These are phyloP conservation scores for Eidolon helvum DNA, from an alignment of 2,113 vertebrate genomes.

Conservation along the genomic window DNA sequence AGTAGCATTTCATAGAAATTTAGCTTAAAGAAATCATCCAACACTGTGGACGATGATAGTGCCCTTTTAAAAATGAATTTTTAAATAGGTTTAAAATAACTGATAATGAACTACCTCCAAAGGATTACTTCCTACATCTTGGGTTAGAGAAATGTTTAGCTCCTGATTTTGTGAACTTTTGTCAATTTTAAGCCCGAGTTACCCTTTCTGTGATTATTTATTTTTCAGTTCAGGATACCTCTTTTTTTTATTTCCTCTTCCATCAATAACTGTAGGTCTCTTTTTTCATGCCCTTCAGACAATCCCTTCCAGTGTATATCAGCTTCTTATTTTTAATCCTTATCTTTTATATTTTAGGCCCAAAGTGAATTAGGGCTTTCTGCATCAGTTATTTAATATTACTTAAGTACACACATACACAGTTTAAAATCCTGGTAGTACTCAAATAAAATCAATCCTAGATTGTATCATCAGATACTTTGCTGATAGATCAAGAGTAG, in stretches of 20 bases:
- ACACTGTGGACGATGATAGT: conserved; percentile 3
- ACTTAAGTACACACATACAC: neutral
- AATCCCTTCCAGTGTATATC: neutral
- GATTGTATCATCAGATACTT: conserved; percentile 10
- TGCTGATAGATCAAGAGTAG: conserved; percentile 13
- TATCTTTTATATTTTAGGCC: neutral
- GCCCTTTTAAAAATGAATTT: conserved; percentile 9
- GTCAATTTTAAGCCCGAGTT: neutral
- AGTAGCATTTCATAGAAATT: neutral
- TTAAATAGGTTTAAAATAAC: conserved; percentile 11
- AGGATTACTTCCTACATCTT: conserved; percentile 4
- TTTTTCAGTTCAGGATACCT: conserved; percentile 20
- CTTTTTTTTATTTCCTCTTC: neutral
- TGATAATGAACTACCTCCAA: neutral
- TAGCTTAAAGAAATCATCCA: conserved; percentile 9
- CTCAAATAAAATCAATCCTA: neutral
- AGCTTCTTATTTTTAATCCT: conserved; percentile 22
- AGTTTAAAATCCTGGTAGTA: neutral
- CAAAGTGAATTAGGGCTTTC: neutral
- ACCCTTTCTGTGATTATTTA: neutral
- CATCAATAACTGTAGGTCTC: neutral
- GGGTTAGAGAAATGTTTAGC: neutral
- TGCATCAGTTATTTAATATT: neutral
- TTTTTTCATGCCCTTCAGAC: neutral
- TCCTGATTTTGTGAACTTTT: neutral